Conservation (phyloP, 2,888 invertebrate genomes). For the Cosmopolites sordidus region DNA sequence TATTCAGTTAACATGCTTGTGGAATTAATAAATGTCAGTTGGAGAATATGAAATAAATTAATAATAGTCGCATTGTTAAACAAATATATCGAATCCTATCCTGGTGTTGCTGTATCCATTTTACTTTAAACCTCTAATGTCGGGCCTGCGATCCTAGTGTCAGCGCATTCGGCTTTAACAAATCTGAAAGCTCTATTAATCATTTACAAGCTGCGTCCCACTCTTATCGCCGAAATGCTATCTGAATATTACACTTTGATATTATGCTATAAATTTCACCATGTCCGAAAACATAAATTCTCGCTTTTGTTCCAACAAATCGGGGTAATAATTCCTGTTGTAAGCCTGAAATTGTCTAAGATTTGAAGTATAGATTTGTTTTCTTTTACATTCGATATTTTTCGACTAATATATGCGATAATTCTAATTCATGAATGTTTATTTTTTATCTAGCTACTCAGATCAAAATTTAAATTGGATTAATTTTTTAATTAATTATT, state of each 20-base stretch:
- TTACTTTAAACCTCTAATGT: conserved; percentile 7
- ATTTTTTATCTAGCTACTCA: no score
- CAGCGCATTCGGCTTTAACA: conserved; percentile 21
- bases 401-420: no score
- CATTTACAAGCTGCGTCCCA: conserved; percentile 31
- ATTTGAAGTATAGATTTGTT: background rate
- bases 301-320: conserved; percentile 20
- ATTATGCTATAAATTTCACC: conserved; percentile 30
- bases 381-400: background rate
- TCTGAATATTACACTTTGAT: conserved; percentile 33
- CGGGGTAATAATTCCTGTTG: conserved; percentile 4
- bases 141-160: conserved; percentile 18
- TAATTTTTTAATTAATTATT: no score
- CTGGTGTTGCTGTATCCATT: no score
- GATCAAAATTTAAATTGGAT: no score
- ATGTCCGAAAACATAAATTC: conserved; percentile 24
- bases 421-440: no score
- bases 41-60: no score
- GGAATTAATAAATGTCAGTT: no score
- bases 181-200: conserved; percentile 30
- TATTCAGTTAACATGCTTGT: no score
- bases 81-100: no score
- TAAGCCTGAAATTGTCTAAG: background rate
- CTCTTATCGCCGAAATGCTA: conserved; percentile 30
- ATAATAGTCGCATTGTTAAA: no score